These are phyloP conservation scores for Lamprologus callipterus DNA, from an alignment of 2,113 vertebrate genomes.

Conservation along the genomic window DNA sequence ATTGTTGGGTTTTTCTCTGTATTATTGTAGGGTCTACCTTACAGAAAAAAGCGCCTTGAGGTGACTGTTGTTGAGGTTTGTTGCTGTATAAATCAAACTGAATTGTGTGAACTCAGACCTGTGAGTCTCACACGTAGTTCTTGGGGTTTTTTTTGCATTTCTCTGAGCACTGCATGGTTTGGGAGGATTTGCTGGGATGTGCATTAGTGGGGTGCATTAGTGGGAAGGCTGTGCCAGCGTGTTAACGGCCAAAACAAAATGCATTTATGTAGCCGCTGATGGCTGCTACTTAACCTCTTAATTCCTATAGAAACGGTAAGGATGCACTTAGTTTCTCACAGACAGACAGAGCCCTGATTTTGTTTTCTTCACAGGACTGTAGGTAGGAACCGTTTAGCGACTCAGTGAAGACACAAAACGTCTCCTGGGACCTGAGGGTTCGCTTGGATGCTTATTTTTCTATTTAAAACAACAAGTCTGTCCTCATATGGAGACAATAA, in stretches of 20 bases:
- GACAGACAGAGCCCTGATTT: background rate
- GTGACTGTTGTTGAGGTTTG: background rate
- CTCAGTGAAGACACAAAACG: background rate
- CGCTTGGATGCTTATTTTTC: background rate
- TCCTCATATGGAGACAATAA: background rate
- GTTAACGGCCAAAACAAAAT: background rate
- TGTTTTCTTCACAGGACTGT: background rate
- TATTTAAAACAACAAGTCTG: background rate
- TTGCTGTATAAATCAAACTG: background rate
- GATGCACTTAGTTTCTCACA: background rate
- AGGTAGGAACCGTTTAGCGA: background rate
- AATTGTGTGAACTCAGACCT: background rate
- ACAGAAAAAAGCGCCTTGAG: background rate
- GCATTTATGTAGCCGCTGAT: background rate
- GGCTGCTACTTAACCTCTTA: background rate
- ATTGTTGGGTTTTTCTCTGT: background rate
- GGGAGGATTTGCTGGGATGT: background rate
- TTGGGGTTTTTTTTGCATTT: rapidly evolving
- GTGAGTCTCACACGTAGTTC: background rate
- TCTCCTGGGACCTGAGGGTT: background rate
- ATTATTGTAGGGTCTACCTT: background rate
- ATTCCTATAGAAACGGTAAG: background rate
- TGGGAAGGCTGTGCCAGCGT: background rate
- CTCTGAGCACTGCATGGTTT: background rate
- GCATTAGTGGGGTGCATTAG: background rate